Evolutionary conservation across 2,113 vertebrate species (phyloP).

Genomic region (Rousettus leschenaultii): DNA sequence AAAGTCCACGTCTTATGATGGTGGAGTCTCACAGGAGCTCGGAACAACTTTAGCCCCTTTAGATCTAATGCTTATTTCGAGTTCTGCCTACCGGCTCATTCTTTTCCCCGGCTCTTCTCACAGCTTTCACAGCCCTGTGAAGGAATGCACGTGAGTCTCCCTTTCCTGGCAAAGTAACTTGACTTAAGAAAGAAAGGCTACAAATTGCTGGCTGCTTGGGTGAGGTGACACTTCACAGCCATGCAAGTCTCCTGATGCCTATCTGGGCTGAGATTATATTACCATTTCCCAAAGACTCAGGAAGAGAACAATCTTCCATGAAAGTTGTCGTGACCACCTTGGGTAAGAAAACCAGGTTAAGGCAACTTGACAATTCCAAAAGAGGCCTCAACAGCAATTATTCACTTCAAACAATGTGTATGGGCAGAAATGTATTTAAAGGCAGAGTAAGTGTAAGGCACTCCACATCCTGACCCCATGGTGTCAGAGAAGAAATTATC

Average conservation of each 20-base stretch:
- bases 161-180: constrained; percentile 31
- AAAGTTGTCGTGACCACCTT: neutral
- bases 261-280: neutral
- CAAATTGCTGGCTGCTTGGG: neutral
- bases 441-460: neutral
- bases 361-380: neutral
- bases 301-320: neutral
- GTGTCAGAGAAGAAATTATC: neutral
- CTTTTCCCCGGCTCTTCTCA: neutral
- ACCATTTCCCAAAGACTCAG: neutral
- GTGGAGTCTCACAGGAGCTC: neutral
- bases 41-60: neutral
- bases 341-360: neutral
- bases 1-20: neutral
- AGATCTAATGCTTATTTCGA: neutral
- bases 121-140: neutral
- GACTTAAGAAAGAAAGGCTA: neutral
- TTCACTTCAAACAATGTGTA: neutral
- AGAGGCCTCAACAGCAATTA: neutral
- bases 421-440: neutral
- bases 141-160: neutral
- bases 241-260: neutral
- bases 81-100: neutral
- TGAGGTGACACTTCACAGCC: neutral
- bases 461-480: neutral